Conservation (phyloP, 1,140 invertebrate species). For the Drosophila asahinai region DNA sequence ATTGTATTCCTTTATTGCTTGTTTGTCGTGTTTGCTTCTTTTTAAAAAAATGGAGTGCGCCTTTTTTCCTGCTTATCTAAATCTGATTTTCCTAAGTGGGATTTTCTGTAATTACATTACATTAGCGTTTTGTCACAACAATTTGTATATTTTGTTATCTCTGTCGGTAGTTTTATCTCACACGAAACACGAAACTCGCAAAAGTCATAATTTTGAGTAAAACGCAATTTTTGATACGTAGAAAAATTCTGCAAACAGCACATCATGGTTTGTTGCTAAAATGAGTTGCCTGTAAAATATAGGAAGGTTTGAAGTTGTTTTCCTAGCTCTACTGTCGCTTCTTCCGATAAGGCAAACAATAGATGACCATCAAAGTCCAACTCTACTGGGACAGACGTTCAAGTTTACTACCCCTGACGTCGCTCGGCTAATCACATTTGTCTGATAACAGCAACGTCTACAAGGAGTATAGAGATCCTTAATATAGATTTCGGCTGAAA, state of each 20-base stretch:
- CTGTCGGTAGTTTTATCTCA: neutral
- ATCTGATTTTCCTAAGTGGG: conserved; percentile 17
- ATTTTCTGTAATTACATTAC: conserved; percentile 19
- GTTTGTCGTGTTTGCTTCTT: neutral
- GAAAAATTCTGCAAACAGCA: neutral
- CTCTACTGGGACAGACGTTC: conserved; percentile 29
- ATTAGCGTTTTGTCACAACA: conserved; percentile 23
- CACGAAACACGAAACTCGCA: conserved; percentile 8
- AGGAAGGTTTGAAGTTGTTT: neutral
- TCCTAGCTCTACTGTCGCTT: conserved; percentile 1
- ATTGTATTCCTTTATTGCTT: neutral
- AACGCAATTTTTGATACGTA: neutral
- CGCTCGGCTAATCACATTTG: conserved; percentile 29
- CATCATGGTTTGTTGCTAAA: neutral
- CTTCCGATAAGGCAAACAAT: conserved; percentile 15
- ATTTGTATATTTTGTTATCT: conserved; percentile 14
- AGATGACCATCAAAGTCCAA: conserved; percentile 31
- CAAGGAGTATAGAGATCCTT: conserved; percentile 22
- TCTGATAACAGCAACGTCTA: conserved; percentile 22
- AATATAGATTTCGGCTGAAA: conserved; percentile 38
- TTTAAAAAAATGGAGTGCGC: neutral
- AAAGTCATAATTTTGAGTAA: conserved; percentile 5
- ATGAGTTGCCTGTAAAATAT: neutral
- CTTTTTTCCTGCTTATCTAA: conserved; percentile 5
- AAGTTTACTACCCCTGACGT: conserved; percentile 29